Percentiles rank a stretch among this genome's conserved stretches.
Evolutionary conservation across 2,888 invertebrate genomes (phyloP).

Genomic region (Mactromeris polynyma): DNA sequence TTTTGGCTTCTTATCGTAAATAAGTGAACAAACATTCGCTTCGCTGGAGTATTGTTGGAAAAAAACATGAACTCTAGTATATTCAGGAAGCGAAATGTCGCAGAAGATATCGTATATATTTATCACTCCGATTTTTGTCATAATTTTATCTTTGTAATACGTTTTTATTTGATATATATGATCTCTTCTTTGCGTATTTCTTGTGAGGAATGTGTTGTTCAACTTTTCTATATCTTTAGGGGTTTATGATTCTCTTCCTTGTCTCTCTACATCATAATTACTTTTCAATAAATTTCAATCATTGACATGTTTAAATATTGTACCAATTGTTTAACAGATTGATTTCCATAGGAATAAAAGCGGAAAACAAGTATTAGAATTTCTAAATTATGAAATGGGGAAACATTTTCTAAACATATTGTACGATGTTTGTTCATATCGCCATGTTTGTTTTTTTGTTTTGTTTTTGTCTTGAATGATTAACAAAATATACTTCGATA

Average conservation of each 20-base stretch:
- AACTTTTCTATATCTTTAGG: no score
- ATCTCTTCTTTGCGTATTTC: no score
- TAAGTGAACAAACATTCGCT: background rate
- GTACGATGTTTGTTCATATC: background rate
- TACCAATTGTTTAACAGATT: no score
- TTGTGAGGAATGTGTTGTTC: no score
- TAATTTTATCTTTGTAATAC: background rate
- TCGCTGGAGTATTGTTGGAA: background rate
- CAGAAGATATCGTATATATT: background rate
- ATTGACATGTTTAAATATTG: no score
- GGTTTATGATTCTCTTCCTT: no score
- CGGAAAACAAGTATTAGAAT: background rate
- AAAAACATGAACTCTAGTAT: background rate
- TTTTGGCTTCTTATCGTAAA: background rate
- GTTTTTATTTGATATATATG: no score
- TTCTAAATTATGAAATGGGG: background rate
- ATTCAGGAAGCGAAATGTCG: background rate
- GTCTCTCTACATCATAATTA: no score
- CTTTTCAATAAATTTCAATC: no score
- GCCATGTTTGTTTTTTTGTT: no score
- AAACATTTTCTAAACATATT: background rate
- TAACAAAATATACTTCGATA: background rate
- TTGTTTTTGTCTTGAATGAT: no score
- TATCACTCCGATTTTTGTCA: background rate
- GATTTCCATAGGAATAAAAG: no score